A percentile compares a stretch with the other conserved stretches of the same genome.
Conservation (phyloP, 2,888 invertebrate genomes). For the Orchesellides sinensis region DNA sequence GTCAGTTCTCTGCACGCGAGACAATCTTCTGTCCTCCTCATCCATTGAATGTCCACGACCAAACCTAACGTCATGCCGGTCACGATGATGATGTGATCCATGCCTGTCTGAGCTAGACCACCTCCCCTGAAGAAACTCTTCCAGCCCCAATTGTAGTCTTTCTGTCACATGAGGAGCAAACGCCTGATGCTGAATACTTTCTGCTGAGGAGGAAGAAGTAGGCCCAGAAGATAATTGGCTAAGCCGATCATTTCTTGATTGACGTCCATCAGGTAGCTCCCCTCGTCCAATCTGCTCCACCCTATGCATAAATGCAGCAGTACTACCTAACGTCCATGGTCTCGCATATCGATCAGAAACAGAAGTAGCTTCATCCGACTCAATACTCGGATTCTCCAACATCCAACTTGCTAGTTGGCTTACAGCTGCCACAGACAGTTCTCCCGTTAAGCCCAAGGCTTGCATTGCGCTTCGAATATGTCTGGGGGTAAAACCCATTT, state of each 20-base stretch:
- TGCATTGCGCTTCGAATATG: slow-evolving; percentile 81
- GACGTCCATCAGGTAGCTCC: background rate
- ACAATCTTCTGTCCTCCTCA: slow-evolving; percentile 54
- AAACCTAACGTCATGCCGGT: slow-evolving; percentile 48
- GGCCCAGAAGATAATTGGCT: slow-evolving; percentile 18
- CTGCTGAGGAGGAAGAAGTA: slow-evolving; percentile 14
- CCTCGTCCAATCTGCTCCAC: slow-evolving; percentile 49
- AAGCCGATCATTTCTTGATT: slow-evolving; percentile 3
- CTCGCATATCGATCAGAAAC: slow-evolving; percentile 44
- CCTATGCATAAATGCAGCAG: slow-evolving; percentile 45
- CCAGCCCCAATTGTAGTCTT: background rate
- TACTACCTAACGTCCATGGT: slow-evolving; percentile 68
- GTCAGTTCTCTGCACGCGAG: slow-evolving; percentile 29
- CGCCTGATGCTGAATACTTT: slow-evolving; percentile 25
- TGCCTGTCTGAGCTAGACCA: background rate
- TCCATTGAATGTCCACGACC: slow-evolving; percentile 49
- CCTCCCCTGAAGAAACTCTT: slow-evolving; percentile 11
- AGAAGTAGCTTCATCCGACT: slow-evolving; percentile 65
- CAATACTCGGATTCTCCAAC: slow-evolving; percentile 81
- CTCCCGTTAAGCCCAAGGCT: slow-evolving; percentile 78
- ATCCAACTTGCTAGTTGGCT: slow-evolving; percentile 83
- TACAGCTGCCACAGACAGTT: slow-evolving; percentile 79
- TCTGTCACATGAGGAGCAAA: slow-evolving; percentile 2
- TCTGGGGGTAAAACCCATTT: slow-evolving; percentile 82
- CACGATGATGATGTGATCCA: slow-evolving; percentile 17